phyloP scores from a whole-genome alignment of 1,140 invertebrate genomes.

The Diorhabda sublineata region DNA sequence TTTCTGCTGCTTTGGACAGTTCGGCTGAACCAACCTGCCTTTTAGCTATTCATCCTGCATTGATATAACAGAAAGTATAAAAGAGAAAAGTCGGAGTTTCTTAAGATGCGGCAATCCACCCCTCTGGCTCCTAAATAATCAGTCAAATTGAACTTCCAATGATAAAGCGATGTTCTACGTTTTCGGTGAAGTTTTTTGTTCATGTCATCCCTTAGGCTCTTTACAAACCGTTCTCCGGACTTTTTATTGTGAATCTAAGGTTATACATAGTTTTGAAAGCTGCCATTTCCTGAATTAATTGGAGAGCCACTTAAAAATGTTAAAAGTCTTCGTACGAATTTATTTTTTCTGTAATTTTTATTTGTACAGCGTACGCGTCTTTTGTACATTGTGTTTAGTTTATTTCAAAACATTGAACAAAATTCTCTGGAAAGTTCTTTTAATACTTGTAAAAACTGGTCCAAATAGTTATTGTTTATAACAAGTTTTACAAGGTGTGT shows the following conservation, averaged over 20 bases:
- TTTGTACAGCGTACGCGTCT: too few relatives aligned
- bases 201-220: slow-evolving; percentile 8
- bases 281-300: too few relatives aligned
- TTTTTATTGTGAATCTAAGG: background rate
- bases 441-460: too few relatives aligned
- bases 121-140: slow-evolving; percentile 7
- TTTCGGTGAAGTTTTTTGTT: slow-evolving; percentile 11
- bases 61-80: background rate
- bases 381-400: too few relatives aligned
- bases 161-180: slow-evolving; percentile 14
- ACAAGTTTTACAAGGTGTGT: too few relatives aligned
- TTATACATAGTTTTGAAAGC: too few relatives aligned
- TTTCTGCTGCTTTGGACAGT: background rate
- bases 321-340: too few relatives aligned
- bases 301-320: too few relatives aligned
- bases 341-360: too few relatives aligned
- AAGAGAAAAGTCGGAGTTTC: background rate
- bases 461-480: too few relatives aligned
- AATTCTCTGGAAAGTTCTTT: too few relatives aligned
- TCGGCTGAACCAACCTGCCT: background rate
- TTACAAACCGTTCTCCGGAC: background rate
- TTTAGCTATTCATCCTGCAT: background rate
- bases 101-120: background rate
- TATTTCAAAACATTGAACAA: too few relatives aligned
- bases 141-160: slow-evolving; percentile 16